Percentiles rank a stretch among this genome's conserved stretches.
Evolutionary conservation across 2,888 invertebrate genomes (phyloP).

Genomic region (Xestia c-nigrum): DNA sequence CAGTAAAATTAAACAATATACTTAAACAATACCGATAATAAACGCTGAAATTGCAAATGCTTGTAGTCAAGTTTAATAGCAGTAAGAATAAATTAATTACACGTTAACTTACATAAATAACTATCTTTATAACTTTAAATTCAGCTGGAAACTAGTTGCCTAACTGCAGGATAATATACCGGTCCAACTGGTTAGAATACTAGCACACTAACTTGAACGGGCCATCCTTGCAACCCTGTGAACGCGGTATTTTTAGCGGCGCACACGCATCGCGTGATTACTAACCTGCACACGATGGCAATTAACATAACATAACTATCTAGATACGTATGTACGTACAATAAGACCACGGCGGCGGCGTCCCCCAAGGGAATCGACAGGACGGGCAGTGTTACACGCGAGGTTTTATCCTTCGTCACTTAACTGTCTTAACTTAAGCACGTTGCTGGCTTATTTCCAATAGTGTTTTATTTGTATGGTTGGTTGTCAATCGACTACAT

Average conservation of each 20-base stretch:
- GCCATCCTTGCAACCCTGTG: conserved; percentile 24
- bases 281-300: conserved; percentile 36
- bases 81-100: conserved; percentile 5
- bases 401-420: neutral
- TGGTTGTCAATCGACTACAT: neutral
- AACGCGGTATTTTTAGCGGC: conserved; percentile 12
- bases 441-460: neutral
- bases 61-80: neutral
- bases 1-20: neutral
- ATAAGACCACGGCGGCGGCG: neutral
- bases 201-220: conserved; percentile 28
- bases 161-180: conserved; percentile 17
- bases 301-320: conserved; percentile 42
- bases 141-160: conserved; percentile 10
- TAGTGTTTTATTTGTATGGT: neutral
- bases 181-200: conserved; percentile 43
- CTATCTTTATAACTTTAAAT: neutral
- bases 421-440: neutral
- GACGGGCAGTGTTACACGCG: neutral
- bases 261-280: conserved; percentile 49
- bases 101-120: neutral
- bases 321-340: neutral
- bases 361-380: neutral
- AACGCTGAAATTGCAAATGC: conserved; percentile 2
- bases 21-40: neutral